Base-by-base conservation (phyloP, 2,113 vertebrate genomes). In the Elanoides forficatus region DNA sequence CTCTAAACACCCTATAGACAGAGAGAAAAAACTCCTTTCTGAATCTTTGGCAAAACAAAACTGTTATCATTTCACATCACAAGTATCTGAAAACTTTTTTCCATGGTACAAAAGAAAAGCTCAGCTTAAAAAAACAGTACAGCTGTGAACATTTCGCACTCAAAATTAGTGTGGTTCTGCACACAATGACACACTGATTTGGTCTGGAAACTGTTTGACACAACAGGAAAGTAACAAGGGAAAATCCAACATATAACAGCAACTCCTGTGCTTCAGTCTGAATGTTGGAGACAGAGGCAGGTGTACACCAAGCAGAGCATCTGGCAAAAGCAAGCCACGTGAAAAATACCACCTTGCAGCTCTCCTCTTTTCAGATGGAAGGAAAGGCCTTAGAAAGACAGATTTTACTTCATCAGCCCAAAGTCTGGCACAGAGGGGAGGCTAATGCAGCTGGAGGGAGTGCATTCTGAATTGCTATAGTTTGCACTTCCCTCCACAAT, bases 401-500 rank as follows among this genome's bases (percentile, higher is more conserved):
- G 27, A 26, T 34, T 88, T 81, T 8, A 65, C 42, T 65, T 42
- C 15, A 7, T 26, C 43, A 21, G 67, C 40, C 48, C 72, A 10
- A 52, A 43, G 38, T 16, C 0, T 23, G 79, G 36, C 29, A 21
- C 12, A 36, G 56, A 32, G 15, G 26, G 48, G 27, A 52, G 50
- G 59, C 32, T 19, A 1, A 2, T 2, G 38, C 32, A 72, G 50
- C 52, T 22, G 42, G 15, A 22, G 32, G 16, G 29, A 75, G 8
- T 0, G 4, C 11, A 2, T 34, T 55, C 10, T 5, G n/a, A 36
- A 42, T 4, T 4, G 8, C 53, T 42, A n/a, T 2, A 55, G n/a
- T 36, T 32, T 45, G 58, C 1, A 2, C 25, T 65, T 40, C n/a
- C n/a, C 70, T 67, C 17, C 50, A 4, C 5, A 20, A 30, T 0